Evolutionary conservation across 2,797 vertebrate genomes (phyloP), one percentile per base, ranked within the genome.

Genomic region (Hemibagrus guttatus): DNA sequence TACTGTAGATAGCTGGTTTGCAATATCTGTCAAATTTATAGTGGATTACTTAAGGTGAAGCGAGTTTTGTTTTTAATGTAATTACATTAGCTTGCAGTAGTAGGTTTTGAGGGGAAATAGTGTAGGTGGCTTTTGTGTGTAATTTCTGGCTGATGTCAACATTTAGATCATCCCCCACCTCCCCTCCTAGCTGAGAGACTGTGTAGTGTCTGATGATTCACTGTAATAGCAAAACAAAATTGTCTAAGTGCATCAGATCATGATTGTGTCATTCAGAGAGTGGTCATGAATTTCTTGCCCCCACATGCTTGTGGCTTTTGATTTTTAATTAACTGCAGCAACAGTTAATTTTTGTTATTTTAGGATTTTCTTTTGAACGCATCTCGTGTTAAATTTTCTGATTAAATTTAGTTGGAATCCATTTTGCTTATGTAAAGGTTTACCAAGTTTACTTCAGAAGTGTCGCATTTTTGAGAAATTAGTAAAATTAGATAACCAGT

Each of bases 81-180:
- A 87, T 74, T 87, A 49, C 81, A 59, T 86, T 88, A 84, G 71
- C 71, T 79, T 81, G 54, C 63, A 89, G 42, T 80, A 66, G 42
- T 86, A 84, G 81, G 86, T 86, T 87, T 88, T 88, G 81, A 90
- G 75, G 86, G 88, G 75, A 86, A 89, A 87, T 69, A 52, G 84
- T 84, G 89, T 89, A 89, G 89, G 81, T 84, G 81, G 66, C 58
- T 85, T 85, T 59, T 58, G 85, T 72, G 74, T 83, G 84, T 91
- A 89, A 89, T 89, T 88, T 89, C 88, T 88, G 81, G 75, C 89
- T 85, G 82, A 87, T 69, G 82, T 91, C 89, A 89, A 68, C 56
- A 86, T 85, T 90, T 69, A 83, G 84, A 88, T 85, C 59, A 72
- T 17, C 23, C 63, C 71, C 54, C 85, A 84, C 79, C 84, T 72